Base-by-base conservation (phyloP, 2,113 vertebrate species). In the Phocoena sinus region DNA sequence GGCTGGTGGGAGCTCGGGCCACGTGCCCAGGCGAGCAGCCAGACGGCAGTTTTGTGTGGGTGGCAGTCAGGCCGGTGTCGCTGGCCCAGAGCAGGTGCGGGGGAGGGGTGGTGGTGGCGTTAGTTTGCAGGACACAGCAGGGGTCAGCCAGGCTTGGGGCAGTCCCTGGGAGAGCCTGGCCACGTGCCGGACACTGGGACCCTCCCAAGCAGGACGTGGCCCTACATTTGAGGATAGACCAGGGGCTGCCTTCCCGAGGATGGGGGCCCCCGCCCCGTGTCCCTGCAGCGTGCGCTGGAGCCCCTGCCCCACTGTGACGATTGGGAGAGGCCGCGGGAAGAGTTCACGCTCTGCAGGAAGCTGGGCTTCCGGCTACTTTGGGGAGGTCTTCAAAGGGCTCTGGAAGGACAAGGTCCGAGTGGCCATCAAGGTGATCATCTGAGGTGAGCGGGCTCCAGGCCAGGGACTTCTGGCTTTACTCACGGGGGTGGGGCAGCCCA, bases 361-460 rank as follows among this genome's bases (percentile, higher is more conserved):
- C 98, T 99, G 80, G 99, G 99, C 26, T 97, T 97, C 97, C 0
- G 99, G 99, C 14, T 98, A 97, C 97, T 99, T 99, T 5, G 98
- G 99, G 6, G 98, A 99, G 2, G 99, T 99, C 87, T 98, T 99
- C 71, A 95, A 97, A 11, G 99, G 99, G 11, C 98, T 96, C 60
- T 99, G 99, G 99, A 99, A 99, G 88, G 98, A 98, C 91, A 95
- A 89, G 73, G 98, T 99, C 33, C 98, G 89, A 0, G 99, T 99
- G 21, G 99, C 99, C 62, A 97, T 99, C 91, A 99, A 99, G 98
- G 98, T 99, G 79, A 98, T 99, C 33, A 98, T 99, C 82, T 98
- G 98, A 98, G 98, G 92, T 98, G 82, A 98, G 98, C 50, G 70
- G 36, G 68, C 7, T 25, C 12, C 5, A 15, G 15, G 36, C 11